These are phyloP conservation scores for Callipepla californica DNA, from an alignment of 2,113 vertebrate genomes.

Conservation along the genomic window DNA sequence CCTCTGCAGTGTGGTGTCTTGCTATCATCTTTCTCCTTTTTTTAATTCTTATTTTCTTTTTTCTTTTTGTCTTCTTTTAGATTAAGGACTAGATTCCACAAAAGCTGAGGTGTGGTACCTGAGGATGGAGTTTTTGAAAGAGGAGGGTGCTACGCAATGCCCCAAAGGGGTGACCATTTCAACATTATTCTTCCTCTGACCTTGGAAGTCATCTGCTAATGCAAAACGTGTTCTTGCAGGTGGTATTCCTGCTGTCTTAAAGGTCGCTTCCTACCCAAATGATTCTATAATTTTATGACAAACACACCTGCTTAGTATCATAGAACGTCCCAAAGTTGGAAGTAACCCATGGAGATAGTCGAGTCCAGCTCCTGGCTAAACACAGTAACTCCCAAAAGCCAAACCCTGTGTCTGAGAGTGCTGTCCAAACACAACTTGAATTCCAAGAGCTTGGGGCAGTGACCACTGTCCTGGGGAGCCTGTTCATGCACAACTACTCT, in stretches of 20 bases:
- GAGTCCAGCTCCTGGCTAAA: not conserved
- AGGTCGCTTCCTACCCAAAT: too few relatives aligned
- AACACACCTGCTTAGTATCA: too few relatives aligned
- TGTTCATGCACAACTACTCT: not conserved
- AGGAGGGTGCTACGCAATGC: not conserved
- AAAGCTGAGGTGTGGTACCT: not conserved
- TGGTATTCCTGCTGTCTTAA: too few relatives aligned
- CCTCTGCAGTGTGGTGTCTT: rapidly evolving
- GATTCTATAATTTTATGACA: too few relatives aligned
- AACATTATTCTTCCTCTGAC: not conserved
- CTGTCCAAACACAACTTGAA: not conserved
- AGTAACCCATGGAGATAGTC: not conserved
- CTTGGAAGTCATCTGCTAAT: not conserved
- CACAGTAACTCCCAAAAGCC: not conserved
- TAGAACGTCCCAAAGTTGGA: not conserved
- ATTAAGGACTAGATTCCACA: not conserved
- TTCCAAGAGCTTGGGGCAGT: not conserved
- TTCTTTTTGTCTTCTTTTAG: not conserved
- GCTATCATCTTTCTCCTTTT: not conserved
- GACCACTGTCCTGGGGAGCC: not conserved
- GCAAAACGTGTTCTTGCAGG: too few relatives aligned
- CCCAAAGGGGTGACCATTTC: not conserved
- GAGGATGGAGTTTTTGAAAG: not conserved
- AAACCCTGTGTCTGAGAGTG: not conserved
- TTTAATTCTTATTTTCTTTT: not conserved